Percentiles rank a stretch among this genome's conserved stretches.
These are phyloP conservation scores for Musca vetustissima DNA, from an alignment of 1,140 invertebrate species.

Conservation along the genomic window DNA sequence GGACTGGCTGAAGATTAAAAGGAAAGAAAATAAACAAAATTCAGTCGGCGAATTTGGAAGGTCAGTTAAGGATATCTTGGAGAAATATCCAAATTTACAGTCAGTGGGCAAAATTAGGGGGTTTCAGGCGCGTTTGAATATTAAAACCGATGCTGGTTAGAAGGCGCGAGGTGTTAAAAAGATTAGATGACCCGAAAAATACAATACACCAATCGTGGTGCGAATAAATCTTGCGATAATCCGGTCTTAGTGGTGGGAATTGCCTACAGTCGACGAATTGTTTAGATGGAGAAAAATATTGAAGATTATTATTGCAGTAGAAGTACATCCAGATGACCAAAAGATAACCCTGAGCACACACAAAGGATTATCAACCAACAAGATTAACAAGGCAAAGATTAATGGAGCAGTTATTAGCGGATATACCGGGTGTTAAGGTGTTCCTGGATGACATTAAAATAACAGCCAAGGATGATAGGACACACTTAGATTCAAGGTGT, in stretches of 20 bases:
- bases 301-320: conserved; percentile 38
- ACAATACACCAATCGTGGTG: conserved; percentile 54
- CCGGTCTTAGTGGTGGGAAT: conserved; percentile 3
- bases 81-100: not conserved
- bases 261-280: conserved; percentile 38
- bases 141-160: conserved; percentile 10
- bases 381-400: conserved; percentile 37
- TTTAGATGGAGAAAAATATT: conserved; percentile 35
- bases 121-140: not conserved
- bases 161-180: conserved; percentile 34
- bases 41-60: not conserved
- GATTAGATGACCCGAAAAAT: conserved; percentile 53
- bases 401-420: conserved; percentile 37
- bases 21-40: not conserved
- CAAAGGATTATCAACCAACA: conserved; percentile 30
- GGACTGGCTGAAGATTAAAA: not conserved
- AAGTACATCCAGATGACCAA: conserved; percentile 30
- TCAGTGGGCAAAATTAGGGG: conserved; percentile 1
- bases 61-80: not conserved
- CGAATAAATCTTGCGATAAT: conserved; percentile 36
- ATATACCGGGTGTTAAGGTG: conserved; percentile 32
- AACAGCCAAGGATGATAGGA: conserved; percentile 10
- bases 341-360: conserved; percentile 36
- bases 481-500: not conserved
- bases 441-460: conserved; percentile 42